phyloP scores from a whole-genome alignment of 2,888 invertebrate genomes.

The Colostygia pectinataria region DNA sequence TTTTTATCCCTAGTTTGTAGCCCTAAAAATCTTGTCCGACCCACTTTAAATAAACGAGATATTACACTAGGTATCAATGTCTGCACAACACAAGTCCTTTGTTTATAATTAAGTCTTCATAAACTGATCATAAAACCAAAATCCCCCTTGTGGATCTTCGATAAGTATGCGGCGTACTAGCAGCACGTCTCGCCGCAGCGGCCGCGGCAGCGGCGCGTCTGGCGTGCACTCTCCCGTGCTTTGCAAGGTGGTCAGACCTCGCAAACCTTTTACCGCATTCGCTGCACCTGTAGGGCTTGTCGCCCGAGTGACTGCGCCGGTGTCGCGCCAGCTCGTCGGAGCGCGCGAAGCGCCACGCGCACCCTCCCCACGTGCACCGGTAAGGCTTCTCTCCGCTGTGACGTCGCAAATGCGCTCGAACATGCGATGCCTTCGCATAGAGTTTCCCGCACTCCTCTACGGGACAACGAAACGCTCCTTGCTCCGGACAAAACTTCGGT shows the following conservation, averaged over 20 bases:
- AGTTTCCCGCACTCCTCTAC: slow-evolving; percentile 89
- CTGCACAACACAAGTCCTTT: slow-evolving; percentile 18
- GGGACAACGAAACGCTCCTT: slow-evolving; percentile 86
- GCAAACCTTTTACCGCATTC: slow-evolving; percentile 95
- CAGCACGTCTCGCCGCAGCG: slow-evolving; percentile 43
- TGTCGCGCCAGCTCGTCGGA: slow-evolving; percentile 97
- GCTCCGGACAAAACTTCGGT: slow-evolving; percentile 68
- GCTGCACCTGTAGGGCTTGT: slow-evolving; percentile 95
- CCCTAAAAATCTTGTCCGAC: background rate
- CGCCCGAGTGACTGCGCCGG: slow-evolving; percentile 96
- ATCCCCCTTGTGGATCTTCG: slow-evolving; percentile 47
- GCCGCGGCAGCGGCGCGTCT: slow-evolving; percentile 78
- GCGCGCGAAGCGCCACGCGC: slow-evolving; percentile 96
- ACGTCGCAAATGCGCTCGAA: slow-evolving; percentile 93
- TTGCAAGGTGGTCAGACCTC: slow-evolving; percentile 96
- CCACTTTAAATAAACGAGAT: background rate
- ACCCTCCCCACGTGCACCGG: slow-evolving; percentile 89
- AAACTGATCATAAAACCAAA: slow-evolving; percentile 52
- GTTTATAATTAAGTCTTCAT: background rate
- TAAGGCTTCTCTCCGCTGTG: slow-evolving; percentile 93
- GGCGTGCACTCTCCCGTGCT: slow-evolving; percentile 94
- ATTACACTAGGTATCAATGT: slow-evolving; percentile 8
- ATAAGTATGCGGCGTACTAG: slow-evolving; percentile 37
- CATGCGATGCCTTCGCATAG: slow-evolving; percentile 94
- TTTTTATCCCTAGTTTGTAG: too few relatives aligned